Percentiles rank a stretch among this genome's conserved stretches.
These are phyloP conservation scores for Zygaena filipendulae DNA, from an alignment of 2,888 invertebrate species.

Conservation along the genomic window DNA sequence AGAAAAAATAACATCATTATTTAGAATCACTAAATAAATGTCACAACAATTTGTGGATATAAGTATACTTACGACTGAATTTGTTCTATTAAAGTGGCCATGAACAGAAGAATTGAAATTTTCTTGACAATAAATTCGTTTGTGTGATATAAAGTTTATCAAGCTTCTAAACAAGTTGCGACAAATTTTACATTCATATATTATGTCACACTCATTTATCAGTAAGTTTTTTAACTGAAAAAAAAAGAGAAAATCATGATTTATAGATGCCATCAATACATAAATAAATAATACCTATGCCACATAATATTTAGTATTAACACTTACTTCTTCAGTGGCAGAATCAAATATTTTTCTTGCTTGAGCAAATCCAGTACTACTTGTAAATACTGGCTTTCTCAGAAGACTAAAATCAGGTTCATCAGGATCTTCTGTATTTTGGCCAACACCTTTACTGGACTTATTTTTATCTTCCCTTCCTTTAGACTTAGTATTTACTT, in stretches of 20 bases:
- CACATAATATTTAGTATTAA: background rate
- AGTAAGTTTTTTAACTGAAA: constrained; percentile 79
- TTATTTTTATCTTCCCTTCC: constrained; percentile 48
- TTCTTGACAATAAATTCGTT: constrained; percentile 81
- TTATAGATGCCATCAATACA: no score
- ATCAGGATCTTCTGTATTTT: constrained; percentile 42
- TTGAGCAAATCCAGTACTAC: constrained; percentile 75
- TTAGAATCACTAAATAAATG: no score
- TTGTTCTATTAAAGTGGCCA: constrained; percentile 49
- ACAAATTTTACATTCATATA: constrained; percentile 92
- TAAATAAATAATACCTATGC: background rate
- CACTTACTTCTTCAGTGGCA: constrained; percentile 78
- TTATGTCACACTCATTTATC: constrained; percentile 85
- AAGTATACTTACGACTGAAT: constrained; percentile 47
- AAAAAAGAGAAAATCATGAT: constrained; percentile 19
- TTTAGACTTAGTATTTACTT: constrained; percentile 47
- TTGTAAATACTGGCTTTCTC: constrained; percentile 75
- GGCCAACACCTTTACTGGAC: constrained; percentile 32
- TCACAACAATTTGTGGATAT: no score
- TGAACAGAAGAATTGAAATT: constrained; percentile 57
- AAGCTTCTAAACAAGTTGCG: constrained; percentile 87
- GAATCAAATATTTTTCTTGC: constrained; percentile 77
- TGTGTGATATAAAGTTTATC: constrained; percentile 90
- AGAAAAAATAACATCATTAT: no score
- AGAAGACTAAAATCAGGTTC: constrained; percentile 66